Conservation (phyloP, 2,888 invertebrate genomes). For the Drosophila eohydei region DNA sequence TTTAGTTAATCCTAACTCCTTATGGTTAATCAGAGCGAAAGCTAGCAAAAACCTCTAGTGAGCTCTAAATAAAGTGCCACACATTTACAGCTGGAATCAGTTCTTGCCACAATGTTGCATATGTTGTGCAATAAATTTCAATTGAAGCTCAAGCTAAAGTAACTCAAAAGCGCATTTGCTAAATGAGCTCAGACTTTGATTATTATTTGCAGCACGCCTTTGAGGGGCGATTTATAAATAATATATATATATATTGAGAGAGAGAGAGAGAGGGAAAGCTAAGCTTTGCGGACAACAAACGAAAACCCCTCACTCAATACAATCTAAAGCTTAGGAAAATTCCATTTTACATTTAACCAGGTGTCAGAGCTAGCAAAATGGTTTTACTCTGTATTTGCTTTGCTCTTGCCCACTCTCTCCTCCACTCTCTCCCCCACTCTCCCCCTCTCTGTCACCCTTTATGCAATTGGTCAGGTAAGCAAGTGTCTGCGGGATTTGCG, state of each 20-base stretch:
- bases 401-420: neutral
- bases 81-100: constrained; percentile 15
- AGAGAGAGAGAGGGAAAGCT: neutral
- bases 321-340: constrained; percentile 35
- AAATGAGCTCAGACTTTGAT: constrained; percentile 35
- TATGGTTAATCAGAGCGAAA: neutral
- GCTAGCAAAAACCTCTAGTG: constrained; percentile 8
- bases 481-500: constrained; percentile 26
- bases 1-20: neutral
- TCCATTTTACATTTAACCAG: constrained; percentile 48
- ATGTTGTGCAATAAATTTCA: constrained; percentile 52
- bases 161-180: constrained; percentile 23
- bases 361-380: constrained; percentile 59
- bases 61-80: constrained; percentile 19
- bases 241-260: neutral
- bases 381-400: constrained; percentile 27
- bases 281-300: constrained; percentile 2
- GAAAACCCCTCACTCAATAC: constrained; percentile 12
- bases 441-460: neutral
- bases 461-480: constrained; percentile 16
- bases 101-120: constrained; percentile 21
- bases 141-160: constrained; percentile 40
- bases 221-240: constrained; percentile 1
- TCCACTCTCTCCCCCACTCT: neutral
- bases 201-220: constrained; percentile 14